A percentile compares a stretch with the other conserved stretches of the same genome.
Conservation (phyloP, 2,888 invertebrate genomes). For the Blastobasis adustella region DNA sequence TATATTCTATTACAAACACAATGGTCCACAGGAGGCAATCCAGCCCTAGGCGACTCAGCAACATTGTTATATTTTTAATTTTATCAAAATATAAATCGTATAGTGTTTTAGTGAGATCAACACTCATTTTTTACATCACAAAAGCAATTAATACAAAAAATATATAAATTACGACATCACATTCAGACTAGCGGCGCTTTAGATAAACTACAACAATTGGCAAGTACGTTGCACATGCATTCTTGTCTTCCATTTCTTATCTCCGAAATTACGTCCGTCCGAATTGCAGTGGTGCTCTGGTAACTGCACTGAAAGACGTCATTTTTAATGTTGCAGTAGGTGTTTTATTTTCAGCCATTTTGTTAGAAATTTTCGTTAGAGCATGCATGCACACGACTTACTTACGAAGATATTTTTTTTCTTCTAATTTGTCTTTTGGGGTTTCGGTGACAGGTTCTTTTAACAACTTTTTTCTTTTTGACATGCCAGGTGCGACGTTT, state of each 20-base stretch:
- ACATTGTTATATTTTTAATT: slow-evolving; percentile 2
- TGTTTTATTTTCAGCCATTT: slow-evolving; percentile 23
- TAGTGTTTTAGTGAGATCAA: slow-evolving; percentile 57
- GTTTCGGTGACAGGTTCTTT: slow-evolving; percentile 35
- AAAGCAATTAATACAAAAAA: slow-evolving; percentile 10
- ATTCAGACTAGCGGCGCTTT: slow-evolving; percentile 26
- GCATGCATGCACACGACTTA: slow-evolving; percentile 58
- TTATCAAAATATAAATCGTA: slow-evolving; percentile 21
- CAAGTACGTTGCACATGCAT: slow-evolving; percentile 52
- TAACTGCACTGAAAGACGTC: slow-evolving; percentile 66
- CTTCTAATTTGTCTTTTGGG: slow-evolving; percentile 37
- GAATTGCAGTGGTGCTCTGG: slow-evolving; percentile 47
- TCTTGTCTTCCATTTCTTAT: slow-evolving; percentile 50
- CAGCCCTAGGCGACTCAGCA: too few species aligned
- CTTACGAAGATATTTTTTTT: slow-evolving; percentile 63
- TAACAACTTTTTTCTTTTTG: slow-evolving; percentile 39
- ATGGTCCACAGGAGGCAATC: too few species aligned
- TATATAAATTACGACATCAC: slow-evolving; percentile 1
- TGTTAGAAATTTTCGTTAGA: slow-evolving; percentile 45
- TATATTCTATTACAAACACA: too few species aligned
- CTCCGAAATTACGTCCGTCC: slow-evolving; percentile 37
- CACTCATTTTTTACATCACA: slow-evolving; percentile 16
- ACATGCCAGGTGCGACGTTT: slow-evolving; percentile 34
- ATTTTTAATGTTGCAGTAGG: slow-evolving; percentile 41
- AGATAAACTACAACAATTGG: slow-evolving; percentile 47